Base-by-base conservation (phyloP, 2,888 invertebrate genomes). In the Silvanus unidentatus region DNA sequence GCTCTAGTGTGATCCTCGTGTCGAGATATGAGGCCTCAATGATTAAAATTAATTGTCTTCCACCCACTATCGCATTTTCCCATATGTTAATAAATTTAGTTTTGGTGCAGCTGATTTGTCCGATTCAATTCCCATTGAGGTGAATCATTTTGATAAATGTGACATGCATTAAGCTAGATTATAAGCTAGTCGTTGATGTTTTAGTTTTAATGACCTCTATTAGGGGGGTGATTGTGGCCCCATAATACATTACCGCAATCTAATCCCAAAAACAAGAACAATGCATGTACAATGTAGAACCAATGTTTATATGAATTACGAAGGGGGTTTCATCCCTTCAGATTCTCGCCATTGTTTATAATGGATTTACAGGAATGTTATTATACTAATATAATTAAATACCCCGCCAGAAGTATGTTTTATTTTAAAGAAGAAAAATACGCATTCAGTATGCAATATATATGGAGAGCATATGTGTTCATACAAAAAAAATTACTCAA, bases 201-300 rank as follows among this genome's bases (percentile, higher is more conserved):
- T 49, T 49, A 49, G 44, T 49, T 49, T 50, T 50, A 48, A 55
- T 52, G 47, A 43, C 45, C 42, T 44, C 39, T 35, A 41, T 41
- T 37, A 36, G 43, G 44, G 35, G 39, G 28, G 36, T 22, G 44
- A 28, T 35, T 16, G 42, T 44, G 28, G 41, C 32, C 38, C 44
- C 32, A 42, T 44, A 46, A 49, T 55, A 49, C 49, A 53, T 49
- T 48, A 52, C 53, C 52, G 45, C 53, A 53, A 50, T 50, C 48
- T 43, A 54, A 47, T 46, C 44, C 50, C 3, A 8, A 11, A 16
- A 11, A 11, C 40, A 45, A 43, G 50, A 50, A 50, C 48, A 50
- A 50, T 48, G 42, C 37, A 12, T 13, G 43, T 28, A 44, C 45
- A 43, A 40, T 22, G 22, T 22, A 22, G 22, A 22, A 22, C 22